Evolutionary conservation across 2,888 invertebrate genomes (phyloP).

Genomic region (Liposcelis brunnea): DNA sequence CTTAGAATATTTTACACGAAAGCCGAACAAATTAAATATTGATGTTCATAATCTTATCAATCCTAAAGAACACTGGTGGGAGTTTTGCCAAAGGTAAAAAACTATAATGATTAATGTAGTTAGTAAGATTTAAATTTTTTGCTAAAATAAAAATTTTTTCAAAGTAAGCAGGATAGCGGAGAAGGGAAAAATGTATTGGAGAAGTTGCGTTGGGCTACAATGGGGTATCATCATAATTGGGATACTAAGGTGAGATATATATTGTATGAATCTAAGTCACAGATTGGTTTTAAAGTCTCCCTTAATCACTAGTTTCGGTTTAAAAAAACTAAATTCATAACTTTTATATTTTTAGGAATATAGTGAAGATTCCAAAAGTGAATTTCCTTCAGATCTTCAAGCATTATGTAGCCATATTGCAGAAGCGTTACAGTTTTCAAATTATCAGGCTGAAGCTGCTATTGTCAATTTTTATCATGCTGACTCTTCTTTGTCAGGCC

Average conservation of each 20-base stretch:
- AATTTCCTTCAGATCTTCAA: slow-evolving; percentile 57
- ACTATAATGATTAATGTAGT: slow-evolving; percentile 3
- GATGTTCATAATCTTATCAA: slow-evolving; percentile 30
- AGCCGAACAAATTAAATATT: slow-evolving; percentile 54
- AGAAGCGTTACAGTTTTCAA: slow-evolving; percentile 32
- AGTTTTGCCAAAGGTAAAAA: neutral
- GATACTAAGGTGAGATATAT: slow-evolving; percentile 81
- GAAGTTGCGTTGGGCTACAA: slow-evolving; percentile 78
- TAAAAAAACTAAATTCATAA: neutral
- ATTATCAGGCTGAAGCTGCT: slow-evolving; percentile 71
- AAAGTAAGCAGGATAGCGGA: slow-evolving; percentile 13
- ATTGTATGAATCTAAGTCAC: too few species aligned
- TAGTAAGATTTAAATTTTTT: neutral
- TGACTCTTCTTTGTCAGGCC: slow-evolving; percentile 82
- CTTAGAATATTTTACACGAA: slow-evolving; percentile 53
- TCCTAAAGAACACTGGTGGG: neutral
- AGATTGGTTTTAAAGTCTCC: too few species aligned
- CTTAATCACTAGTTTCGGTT: slow-evolving; percentile 15
- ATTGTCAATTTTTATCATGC: slow-evolving; percentile 93
- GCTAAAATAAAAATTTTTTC: neutral
- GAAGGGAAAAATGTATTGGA: slow-evolving; percentile 23
- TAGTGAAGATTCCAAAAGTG: slow-evolving; percentile 42
- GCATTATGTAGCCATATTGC: slow-evolving; percentile 47
- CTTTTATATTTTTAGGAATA: slow-evolving; percentile 36
- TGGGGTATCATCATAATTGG: slow-evolving; percentile 98